Conservation (phyloP, 2,113 vertebrate genomes). For the Neolamprologus sp. region DNA sequence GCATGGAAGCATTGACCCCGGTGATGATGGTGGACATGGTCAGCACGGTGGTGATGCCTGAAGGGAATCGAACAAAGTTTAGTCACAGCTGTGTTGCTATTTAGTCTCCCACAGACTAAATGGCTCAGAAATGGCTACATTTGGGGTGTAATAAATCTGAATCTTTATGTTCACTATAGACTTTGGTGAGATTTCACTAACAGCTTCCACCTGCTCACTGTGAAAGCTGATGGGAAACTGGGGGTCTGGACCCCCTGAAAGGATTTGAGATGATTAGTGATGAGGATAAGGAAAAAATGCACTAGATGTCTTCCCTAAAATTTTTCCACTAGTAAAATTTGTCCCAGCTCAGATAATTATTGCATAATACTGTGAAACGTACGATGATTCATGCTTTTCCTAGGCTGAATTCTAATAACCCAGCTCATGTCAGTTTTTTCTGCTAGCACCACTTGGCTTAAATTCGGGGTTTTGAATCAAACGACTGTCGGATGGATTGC, state of each 20-base stretch:
- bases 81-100: not conserved
- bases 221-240: not conserved
- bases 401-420: not conserved
- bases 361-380: not conserved
- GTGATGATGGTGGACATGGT: slow-evolving; percentile 86
- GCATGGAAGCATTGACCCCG: slow-evolving; percentile 96
- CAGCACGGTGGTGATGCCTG: slow-evolving; percentile 80
- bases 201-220: not conserved
- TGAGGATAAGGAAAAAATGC: not conserved
- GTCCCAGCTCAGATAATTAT: not conserved
- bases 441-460: not conserved
- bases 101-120: not conserved
- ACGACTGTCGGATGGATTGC: not conserved
- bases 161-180: not conserved
- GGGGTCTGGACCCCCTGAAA: not conserved
- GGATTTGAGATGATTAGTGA: not conserved
- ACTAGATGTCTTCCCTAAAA: not conserved
- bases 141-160: not conserved
- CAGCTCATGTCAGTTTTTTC: not conserved
- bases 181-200: not conserved
- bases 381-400: not conserved
- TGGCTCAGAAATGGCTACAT: not conserved
- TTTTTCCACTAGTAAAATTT: not conserved
- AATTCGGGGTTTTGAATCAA: not conserved
- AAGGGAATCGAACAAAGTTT: not conserved